Base-by-base conservation (phyloP, 2,113 vertebrate genomes). In the Leptodactylus fuscus region DNA sequence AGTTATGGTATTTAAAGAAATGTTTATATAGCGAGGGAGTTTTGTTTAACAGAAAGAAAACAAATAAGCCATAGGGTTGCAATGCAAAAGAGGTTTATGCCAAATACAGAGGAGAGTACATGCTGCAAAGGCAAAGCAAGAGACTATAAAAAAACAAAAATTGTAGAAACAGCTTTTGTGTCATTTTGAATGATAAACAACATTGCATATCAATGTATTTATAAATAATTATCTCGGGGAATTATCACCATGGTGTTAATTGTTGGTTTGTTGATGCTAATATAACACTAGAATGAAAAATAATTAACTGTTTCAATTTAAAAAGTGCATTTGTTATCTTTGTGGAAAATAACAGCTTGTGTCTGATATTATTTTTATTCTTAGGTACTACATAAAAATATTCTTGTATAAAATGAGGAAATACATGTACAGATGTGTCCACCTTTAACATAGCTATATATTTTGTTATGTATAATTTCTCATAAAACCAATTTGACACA, bases 161-260 rank as follows among this genome's bases (percentile, higher is more conserved):
- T 46, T 60, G 48, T 60, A 29, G 73, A 83, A 73, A 80, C 20
- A 71, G 65, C 16, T 36, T 81, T 85, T 85, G 75, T 79, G 62
- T 70, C 46, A 69, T 41, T 38, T 67, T 85, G 51, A 70, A 60
- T 32, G 38, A 60, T 41, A 81, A 69, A 85, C n/a, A 70, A 55
- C 48, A 44, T 70, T 80, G 58, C 22, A 80, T 55, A 58, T 53
- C 49, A 86, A 70, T 81, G 65, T 13, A 44, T 81, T 73, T 44
- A 55, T 86, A 69, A 85, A 70, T 79, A 69, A 79, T 85, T 74
- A 85, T 86, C 77, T 73, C 34, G 65, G 49, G 76, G 41, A 86
- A 81, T 81, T 86, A 86, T 70, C 84, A 48, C 65, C 13, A 41
- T 55, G 20, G 49, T 58, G 76, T 73, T 86, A 86, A 86, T 86